Percentiles rank a stretch among this genome's conserved stretches.
These are phyloP conservation scores for Apamea sordens DNA, from an alignment of 2,888 invertebrate species.

Conservation along the genomic window DNA sequence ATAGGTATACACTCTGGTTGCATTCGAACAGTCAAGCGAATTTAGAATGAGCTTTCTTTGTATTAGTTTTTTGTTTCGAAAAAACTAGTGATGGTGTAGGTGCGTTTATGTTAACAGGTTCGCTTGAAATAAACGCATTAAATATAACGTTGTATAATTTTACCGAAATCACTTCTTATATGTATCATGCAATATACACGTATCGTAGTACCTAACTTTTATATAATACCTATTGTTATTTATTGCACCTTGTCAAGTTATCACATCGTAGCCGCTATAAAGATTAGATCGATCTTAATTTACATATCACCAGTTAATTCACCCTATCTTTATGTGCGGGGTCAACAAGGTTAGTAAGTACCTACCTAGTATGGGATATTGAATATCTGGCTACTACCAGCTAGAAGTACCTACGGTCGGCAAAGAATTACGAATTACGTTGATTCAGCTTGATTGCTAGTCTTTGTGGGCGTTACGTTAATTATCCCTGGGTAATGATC, in stretches of 20 bases:
- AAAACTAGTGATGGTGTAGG: too few relatives aligned
- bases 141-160: background rate
- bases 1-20: too few relatives aligned
- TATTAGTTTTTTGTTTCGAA: too few relatives aligned
- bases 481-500: background rate
- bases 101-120: background rate
- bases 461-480: slow-evolving; percentile 5
- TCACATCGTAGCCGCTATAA: background rate
- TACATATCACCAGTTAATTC: too few relatives aligned
- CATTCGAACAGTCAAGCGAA: too few relatives aligned
- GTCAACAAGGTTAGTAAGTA: background rate
- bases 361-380: background rate
- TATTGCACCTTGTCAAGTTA: slow-evolving; percentile 2
- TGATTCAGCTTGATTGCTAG: background rate
- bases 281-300: background rate
- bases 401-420: background rate
- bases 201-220: background rate
- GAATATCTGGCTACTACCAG: background rate
- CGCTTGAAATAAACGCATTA: background rate
- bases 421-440: background rate
- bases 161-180: too few relatives aligned
- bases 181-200: too few relatives aligned
- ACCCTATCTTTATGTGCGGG: too few relatives aligned
- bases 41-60: too few relatives aligned
- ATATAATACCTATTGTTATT: background rate